These are phyloP conservation scores for Chamaetylas fuelleborni DNA, from an alignment of 2,113 vertebrate species.

Conservation along the genomic window DNA sequence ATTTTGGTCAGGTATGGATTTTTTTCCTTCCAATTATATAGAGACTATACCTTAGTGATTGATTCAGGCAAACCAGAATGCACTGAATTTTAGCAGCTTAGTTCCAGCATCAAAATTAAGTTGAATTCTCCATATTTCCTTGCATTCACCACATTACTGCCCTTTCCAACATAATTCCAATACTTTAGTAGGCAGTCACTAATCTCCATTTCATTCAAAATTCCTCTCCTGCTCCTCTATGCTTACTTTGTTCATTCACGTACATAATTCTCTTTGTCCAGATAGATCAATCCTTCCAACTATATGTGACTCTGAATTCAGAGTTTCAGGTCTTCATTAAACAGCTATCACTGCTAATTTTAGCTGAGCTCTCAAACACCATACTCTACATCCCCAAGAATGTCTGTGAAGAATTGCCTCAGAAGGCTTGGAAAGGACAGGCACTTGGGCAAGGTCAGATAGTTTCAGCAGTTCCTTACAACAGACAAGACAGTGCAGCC, in stretches of 20 bases:
- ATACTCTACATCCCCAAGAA: not conserved
- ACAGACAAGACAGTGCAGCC: not conserved
- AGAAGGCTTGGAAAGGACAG: not conserved
- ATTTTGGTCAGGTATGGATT: not conserved
- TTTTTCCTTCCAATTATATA: not conserved
- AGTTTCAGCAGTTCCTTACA: not conserved
- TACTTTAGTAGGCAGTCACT: not conserved
- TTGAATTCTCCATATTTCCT: not conserved
- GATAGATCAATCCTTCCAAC: not conserved
- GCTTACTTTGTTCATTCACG: fast-evolving
- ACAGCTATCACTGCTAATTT: not conserved
- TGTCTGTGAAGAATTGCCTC: not conserved
- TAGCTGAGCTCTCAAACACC: not conserved
- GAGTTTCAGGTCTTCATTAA: not conserved
- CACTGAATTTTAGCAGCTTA: not conserved
- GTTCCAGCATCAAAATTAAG: not conserved
- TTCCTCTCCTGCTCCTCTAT: not conserved
- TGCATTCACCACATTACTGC: not conserved
- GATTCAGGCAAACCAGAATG: not conserved
- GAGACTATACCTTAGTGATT: not conserved
- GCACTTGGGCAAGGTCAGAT: not conserved
- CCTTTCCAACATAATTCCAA: not conserved
- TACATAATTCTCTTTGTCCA: not conserved
- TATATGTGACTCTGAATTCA: not conserved
- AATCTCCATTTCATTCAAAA: not conserved